phyloP scores from a whole-genome alignment of 2,888 invertebrate genomes.

The Oscheius sp. region DNA sequence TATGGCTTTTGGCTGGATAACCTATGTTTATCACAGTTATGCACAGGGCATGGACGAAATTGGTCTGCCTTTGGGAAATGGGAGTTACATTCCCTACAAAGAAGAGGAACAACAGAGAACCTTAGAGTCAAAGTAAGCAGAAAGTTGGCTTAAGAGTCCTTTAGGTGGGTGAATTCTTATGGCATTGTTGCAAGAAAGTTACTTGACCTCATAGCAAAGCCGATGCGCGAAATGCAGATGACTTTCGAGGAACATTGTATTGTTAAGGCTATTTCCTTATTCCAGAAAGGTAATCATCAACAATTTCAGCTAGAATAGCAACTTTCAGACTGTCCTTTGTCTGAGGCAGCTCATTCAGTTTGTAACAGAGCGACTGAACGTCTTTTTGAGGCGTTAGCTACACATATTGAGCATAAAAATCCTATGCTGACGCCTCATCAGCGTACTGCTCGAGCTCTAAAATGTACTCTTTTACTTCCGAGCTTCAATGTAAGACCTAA shows the following conservation, averaged over 20 bases:
- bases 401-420: slow-evolving; percentile 46
- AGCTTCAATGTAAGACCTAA: slow-evolving; percentile 50
- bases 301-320: background rate
- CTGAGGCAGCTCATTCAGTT: slow-evolving; percentile 35
- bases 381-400: slow-evolving; percentile 45
- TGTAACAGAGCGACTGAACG: slow-evolving; percentile 42
- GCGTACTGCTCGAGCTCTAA: slow-evolving; percentile 42
- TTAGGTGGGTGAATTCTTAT: slow-evolving; percentile 54
- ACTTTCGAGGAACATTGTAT: slow-evolving; percentile 56
- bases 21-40: slow-evolving; percentile 53
- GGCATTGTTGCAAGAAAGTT: slow-evolving; percentile 54
- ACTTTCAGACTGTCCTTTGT: slow-evolving; percentile 50
- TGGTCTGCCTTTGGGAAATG: slow-evolving; percentile 57
- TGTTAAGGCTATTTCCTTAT: slow-evolving; percentile 56
- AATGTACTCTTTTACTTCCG: slow-evolving; percentile 52
- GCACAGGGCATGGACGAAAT: slow-evolving; percentile 32
- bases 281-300: slow-evolving; percentile 46
- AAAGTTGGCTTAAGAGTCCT: background rate
- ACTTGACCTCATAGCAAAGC: slow-evolving; percentile 54
- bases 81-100: slow-evolving; percentile 54
- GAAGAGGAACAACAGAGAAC: slow-evolving; percentile 44
- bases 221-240: slow-evolving; percentile 54
- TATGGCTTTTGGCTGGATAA: slow-evolving; percentile 62
- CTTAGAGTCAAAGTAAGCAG: slow-evolving; percentile 41
- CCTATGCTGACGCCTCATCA: slow-evolving; percentile 44